These are phyloP conservation scores for Pogonophryne albipinna DNA, from an alignment of 2,797 vertebrate genomes.

Conservation along the genomic window DNA sequence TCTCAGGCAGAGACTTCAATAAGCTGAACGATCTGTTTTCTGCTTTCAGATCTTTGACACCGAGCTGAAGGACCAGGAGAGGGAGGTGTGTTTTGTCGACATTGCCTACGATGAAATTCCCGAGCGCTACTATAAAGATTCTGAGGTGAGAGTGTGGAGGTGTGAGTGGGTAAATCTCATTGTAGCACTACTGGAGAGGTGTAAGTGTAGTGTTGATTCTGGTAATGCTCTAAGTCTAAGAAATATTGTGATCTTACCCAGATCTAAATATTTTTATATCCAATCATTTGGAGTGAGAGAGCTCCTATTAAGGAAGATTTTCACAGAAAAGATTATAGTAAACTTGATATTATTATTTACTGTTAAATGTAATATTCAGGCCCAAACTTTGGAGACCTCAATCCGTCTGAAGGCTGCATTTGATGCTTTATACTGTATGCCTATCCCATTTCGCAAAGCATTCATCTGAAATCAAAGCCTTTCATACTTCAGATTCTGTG, in stretches of 20 bases:
- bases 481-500: slow-evolving; percentile 20
- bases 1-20: background rate
- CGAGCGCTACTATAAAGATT: slow-evolving; percentile 97
- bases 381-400: background rate
- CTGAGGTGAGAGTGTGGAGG: slow-evolving; percentile 83
- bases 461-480: slow-evolving; percentile 23
- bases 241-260: background rate
- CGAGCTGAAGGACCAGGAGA: slow-evolving; percentile 91
- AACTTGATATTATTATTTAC: background rate
- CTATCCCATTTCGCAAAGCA: slow-evolving; percentile 9
- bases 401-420: slow-evolving; percentile 5
- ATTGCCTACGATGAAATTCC: slow-evolving; percentile 95
- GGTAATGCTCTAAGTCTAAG: slow-evolving; percentile 7
- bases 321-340: background rate
- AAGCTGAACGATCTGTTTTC: slow-evolving; percentile 5
- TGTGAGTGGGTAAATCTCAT: slow-evolving; percentile 24
- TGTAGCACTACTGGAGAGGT: background rate
- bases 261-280: background rate
- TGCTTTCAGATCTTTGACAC: slow-evolving; percentile 93
- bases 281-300: background rate
- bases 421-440: slow-evolving; percentile 9
- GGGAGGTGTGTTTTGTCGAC: slow-evolving; percentile 96
- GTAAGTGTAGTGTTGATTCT: slow-evolving; percentile 1
- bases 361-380: background rate
- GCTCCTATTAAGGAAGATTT: background rate